A percentile compares a stretch with the other conserved stretches of the same genome.
These are phyloP conservation scores for Beris chalybata DNA, from an alignment of 2,888 invertebrate genomes.

Conservation along the genomic window DNA sequence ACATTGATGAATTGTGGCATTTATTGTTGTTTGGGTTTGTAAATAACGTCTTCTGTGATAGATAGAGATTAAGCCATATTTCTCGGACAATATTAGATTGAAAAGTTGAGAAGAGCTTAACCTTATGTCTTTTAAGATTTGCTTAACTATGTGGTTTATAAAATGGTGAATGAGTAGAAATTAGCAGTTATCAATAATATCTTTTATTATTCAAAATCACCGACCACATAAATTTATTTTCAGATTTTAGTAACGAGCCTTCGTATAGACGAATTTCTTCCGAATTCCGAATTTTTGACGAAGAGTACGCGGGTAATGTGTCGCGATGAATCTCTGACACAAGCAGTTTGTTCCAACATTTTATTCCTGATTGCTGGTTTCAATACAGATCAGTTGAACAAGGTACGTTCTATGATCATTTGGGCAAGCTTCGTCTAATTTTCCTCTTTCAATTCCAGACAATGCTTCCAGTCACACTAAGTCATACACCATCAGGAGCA, in stretches of 20 bases:
- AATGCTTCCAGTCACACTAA: conserved; percentile 56
- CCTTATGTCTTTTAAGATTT: too few relatives aligned
- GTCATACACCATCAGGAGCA: conserved; percentile 56
- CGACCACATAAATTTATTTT: not conserved
- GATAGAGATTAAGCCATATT: too few relatives aligned
- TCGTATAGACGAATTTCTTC: conserved; percentile 63
- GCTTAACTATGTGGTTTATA: too few relatives aligned
- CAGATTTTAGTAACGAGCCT: conserved; percentile 11
- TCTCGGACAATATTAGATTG: too few relatives aligned
- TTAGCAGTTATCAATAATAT: too few relatives aligned
- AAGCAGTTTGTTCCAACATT: conserved; percentile 66
- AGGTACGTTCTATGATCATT: conserved; percentile 39
- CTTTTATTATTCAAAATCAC: too few relatives aligned
- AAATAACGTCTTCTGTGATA: too few relatives aligned
- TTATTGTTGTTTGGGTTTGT: too few relatives aligned
- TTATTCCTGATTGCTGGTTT: conserved; percentile 68
- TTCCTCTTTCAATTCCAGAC: conserved; percentile 48
- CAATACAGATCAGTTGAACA: conserved; percentile 59
- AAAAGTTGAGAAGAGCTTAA: too few relatives aligned
- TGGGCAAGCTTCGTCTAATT: not conserved
- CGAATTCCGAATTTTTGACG: conserved; percentile 60
- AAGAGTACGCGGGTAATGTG: conserved; percentile 61
- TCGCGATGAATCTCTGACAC: conserved; percentile 60
- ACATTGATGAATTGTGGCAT: too few relatives aligned
- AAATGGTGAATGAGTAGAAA: too few relatives aligned